Base-by-base conservation (phyloP, 2,888 invertebrate genomes). In the Oeneis ivallda region DNA sequence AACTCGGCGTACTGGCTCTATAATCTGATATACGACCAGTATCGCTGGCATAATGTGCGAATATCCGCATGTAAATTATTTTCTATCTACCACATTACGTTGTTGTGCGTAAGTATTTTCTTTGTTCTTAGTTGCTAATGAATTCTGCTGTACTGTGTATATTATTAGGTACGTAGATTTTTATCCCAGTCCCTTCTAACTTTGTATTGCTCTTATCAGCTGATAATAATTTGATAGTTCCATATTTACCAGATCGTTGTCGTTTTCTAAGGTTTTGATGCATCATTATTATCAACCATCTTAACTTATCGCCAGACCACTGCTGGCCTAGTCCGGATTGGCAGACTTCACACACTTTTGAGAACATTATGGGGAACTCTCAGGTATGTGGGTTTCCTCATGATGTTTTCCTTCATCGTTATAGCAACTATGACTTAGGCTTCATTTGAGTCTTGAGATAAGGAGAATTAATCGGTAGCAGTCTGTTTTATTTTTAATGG, bases 1-100 rank as follows among this genome's bases (percentile, higher is more conserved):
- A 69, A 69, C 58, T 60, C 53, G 47, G 63, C 57, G 53, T 47
- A 63, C 57, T 56, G 32, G 58, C 60, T 67, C 58, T 65, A 56
- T 56, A 63, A 65, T 65, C 60, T 68, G 63, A 65, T 65, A 63
- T 63, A 68, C 56, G 65, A 56, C 60, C 49, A 53, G 37, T 53
- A 58, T 43, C 39, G n/a, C 65, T 59, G 65, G 54, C 64, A 65
- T 62, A 68, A 62, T 65, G 58, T 54, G 65, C 62, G 58, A 62
- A 65, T 62, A 49, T 62, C 58, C 65, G 45, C 50, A 54, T 57
- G 58, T 49, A 52, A 52, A 52, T 52, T 41, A 61, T 34, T 47
- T 50, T 15, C 34, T 34, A 52, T 15, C 34, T 34, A 52, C 41
- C 19, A 56, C 34, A 45, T 34, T 32, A 34, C 45, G 6, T n/a